Percentiles rank a stretch among this genome's conserved stretches.
Evolutionary conservation across 2,113 vertebrate genomes (phyloP).

Genomic region (Plecotus auritus): DNA sequence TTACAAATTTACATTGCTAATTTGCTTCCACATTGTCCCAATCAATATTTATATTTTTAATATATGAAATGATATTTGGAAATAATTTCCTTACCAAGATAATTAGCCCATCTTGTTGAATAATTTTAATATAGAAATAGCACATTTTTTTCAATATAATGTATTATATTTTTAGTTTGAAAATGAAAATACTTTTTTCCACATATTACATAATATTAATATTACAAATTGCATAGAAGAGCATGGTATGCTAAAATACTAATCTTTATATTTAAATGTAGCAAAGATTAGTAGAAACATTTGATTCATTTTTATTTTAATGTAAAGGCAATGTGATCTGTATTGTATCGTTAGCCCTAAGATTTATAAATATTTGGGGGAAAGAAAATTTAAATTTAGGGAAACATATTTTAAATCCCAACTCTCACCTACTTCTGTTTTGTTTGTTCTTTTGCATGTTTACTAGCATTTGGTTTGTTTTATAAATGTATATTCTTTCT

Average conservation of each 20-base stretch:
- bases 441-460: constrained; percentile 77
- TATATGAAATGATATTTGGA: background rate
- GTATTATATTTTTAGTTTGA: constrained; percentile 43
- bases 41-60: background rate
- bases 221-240: background rate
- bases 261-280: constrained; percentile 57
- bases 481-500: constrained; percentile 58
- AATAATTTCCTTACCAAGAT: constrained; percentile 34
- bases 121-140: constrained; percentile 64
- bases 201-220: constrained; percentile 52
- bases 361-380: constrained; percentile 75
- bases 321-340: constrained; percentile 57
- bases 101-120: constrained; percentile 30
- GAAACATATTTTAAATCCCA: constrained; percentile 63
- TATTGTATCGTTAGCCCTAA: constrained; percentile 70
- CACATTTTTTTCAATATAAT: constrained; percentile 69
- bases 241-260: constrained; percentile 27
- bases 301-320: constrained; percentile 72
- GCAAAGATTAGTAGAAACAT: constrained; percentile 43
- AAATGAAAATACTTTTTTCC: constrained; percentile 23
- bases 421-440: constrained; percentile 43
- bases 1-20: background rate
- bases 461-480: constrained; percentile 64
- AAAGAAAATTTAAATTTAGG: constrained; percentile 55
- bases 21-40: constrained; percentile 34